These are phyloP conservation scores for Mylabris phalerata DNA, from an alignment of 1,140 invertebrate genomes.

Conservation along the genomic window DNA sequence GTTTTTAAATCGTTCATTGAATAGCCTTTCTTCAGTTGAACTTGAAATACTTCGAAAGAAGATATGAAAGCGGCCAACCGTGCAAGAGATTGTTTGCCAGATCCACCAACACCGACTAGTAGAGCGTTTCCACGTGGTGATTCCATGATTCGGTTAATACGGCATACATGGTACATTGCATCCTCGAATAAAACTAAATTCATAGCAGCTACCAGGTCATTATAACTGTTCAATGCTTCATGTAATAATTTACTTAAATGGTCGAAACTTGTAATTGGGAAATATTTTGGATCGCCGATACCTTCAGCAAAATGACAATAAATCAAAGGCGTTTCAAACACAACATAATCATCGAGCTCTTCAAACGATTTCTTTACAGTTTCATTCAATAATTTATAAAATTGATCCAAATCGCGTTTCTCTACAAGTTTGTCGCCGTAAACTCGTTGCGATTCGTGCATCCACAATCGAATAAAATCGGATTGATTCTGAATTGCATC, in stretches of 20 bases:
- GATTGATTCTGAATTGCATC: constrained; percentile 65
- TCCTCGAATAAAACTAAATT: constrained; percentile 94
- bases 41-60: constrained; percentile 83
- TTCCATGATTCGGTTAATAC: constrained; percentile 90
- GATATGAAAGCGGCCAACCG: constrained; percentile 83
- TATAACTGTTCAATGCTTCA: constrained; percentile 80
- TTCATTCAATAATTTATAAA: constrained; percentile 67
- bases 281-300: constrained; percentile 86
- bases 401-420: constrained; percentile 65
- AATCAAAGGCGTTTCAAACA: constrained; percentile 68
- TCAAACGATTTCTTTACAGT: constrained; percentile 80
- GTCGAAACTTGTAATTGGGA: constrained; percentile 65
- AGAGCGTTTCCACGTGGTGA: constrained; percentile 85
- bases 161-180: constrained; percentile 85
- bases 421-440: constrained; percentile 87
- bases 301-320: constrained; percentile 89
- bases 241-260: constrained; percentile 68
- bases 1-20: constrained; percentile 72
- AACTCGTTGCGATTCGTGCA: constrained; percentile 83
- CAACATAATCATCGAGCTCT: constrained; percentile 55
- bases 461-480: constrained; percentile 73
- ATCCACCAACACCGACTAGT: constrained; percentile 88
- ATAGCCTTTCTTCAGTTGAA: constrained; percentile 86
- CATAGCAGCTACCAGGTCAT: constrained; percentile 81
- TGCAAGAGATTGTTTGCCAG: constrained; percentile 88